Evolutionary conservation across 30 jellyfish, hydroid and myxozoan genomes (phyloP), one percentile per base, ranked within the genome.

Genomic region (Cassiopea xamachana): DNA sequence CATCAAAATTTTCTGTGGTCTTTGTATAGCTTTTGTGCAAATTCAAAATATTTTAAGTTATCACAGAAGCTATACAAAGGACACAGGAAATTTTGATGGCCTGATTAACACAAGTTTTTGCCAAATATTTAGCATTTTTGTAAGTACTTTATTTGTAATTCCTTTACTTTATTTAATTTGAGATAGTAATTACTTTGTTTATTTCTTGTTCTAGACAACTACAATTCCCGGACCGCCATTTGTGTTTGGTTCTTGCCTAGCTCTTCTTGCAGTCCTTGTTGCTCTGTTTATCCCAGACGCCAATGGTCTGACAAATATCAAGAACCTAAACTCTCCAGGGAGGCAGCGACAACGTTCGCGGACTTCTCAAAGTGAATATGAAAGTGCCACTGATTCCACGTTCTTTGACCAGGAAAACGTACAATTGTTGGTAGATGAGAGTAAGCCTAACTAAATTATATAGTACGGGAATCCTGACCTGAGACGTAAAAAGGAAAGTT

Each of bases 191-290:
- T 27, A 27, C 39, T 67, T 2, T 67, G 4, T 16, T 2, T 62
- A 2, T 74, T 9, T 62, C 92, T 74, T 76, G 49, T 75, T 89
- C 70, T 62, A 96, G 99, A 82, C 94, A 46, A 69, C 98, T 46
- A 68, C 89, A 1, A 91, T 96, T 39, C 98, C 99, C 47, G 99
- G 99, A 1, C 99, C 99, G 6, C 99, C 99, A 39, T 96, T 96
- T 74, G 91, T 96, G 86, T 96, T 96, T 79, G 99, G 99, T 78
- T 87, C 99, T 7, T 89, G 99, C 83, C 46, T 96, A 71, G 99
- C 96, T 16, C 89, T 96, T 64, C 90, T 96, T 1, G 94, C 99
- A 2, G 90, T 96, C 13, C 91, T 96, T 55, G 93, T 97, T 14
- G 98, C 99, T 5, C 86, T 96, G n/a, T 96, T 96, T 62, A 84